A percentile compares a stretch with the other conserved stretches of the same genome.
Evolutionary conservation across 2,888 invertebrate genomes (phyloP).

Genomic region (Podotricha telesiphe): DNA sequence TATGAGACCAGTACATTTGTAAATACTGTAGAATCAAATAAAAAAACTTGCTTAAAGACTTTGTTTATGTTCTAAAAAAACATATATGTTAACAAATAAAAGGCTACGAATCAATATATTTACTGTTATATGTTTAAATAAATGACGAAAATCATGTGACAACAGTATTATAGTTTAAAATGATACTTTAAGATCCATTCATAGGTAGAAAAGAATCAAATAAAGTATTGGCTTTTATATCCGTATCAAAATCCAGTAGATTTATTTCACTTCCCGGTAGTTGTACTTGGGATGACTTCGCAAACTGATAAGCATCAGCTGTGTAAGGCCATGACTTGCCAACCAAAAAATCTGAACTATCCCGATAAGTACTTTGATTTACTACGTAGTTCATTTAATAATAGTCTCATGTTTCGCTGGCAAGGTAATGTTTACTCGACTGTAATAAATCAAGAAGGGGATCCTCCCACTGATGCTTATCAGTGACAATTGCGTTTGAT

Average conservation of each 20-base stretch:
- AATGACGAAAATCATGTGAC: too few relatives aligned
- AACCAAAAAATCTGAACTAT: constrained; percentile 29
- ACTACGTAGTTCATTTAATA: constrained; percentile 30
- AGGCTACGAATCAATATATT: too few relatives aligned
- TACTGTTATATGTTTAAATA: too few relatives aligned
- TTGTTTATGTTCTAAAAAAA: too few relatives aligned
- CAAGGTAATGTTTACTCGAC: constrained; percentile 32
- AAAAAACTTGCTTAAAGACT: too few relatives aligned
- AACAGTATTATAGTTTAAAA: too few relatives aligned
- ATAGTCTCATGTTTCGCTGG: constrained; percentile 41
- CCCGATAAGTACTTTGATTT: constrained; percentile 25
- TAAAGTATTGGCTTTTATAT: background rate
- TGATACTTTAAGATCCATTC: background rate
- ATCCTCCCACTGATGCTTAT: constrained; percentile 27
- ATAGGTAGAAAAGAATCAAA: background rate
- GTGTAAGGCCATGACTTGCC: constrained; percentile 36
- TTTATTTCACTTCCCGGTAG: constrained; percentile 29
- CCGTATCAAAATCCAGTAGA: constrained; percentile 19
- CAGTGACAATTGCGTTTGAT: constrained; percentile 31
- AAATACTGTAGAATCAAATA: too few relatives aligned
- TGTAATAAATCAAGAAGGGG: constrained; percentile 33
- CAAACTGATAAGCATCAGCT: constrained; percentile 39
- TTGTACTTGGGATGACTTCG: constrained; percentile 35
- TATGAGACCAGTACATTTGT: too few relatives aligned
- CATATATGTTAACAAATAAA: too few relatives aligned